phyloP scores from a whole-genome alignment of 2,888 invertebrate species.

The Drosophila quinaria region DNA sequence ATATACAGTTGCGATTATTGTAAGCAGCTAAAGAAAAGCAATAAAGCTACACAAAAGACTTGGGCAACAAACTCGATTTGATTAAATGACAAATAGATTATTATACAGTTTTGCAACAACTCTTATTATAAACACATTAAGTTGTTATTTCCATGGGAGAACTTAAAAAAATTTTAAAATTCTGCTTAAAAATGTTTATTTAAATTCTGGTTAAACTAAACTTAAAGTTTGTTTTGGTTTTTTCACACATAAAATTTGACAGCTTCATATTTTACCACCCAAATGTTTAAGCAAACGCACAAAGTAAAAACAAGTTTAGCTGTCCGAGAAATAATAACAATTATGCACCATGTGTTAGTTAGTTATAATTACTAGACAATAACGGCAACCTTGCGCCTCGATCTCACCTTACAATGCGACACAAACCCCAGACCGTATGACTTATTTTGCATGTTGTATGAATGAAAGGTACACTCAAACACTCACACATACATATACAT shows the following conservation, averaged over 20 bases:
- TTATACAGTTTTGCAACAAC: conserved; percentile 4
- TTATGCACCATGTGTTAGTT: conserved; percentile 51
- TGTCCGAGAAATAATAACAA: conserved; percentile 38
- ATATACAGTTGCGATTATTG: conserved; percentile 41
- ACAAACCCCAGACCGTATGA: conserved; percentile 46
- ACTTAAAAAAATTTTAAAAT: background rate
- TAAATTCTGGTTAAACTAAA: background rate
- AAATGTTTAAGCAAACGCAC: conserved; percentile 21
- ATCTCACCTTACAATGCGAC: conserved; percentile 66
- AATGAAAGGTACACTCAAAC: conserved; percentile 61
- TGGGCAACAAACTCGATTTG: conserved; percentile 53
- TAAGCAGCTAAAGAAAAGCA: conserved; percentile 21
- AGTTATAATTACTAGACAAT: conserved; percentile 71
- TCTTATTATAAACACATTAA: background rate
- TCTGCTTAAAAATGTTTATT: background rate
- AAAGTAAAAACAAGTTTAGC: conserved; percentile 26
- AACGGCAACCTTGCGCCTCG: conserved; percentile 76
- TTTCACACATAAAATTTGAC: background rate
- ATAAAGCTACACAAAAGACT: conserved; percentile 59
- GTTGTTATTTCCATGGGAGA: background rate
- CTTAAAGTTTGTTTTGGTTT: background rate
- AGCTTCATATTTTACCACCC: conserved; percentile 15
- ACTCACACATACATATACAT: conserved; percentile 1
- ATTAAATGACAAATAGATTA: conserved; percentile 9
- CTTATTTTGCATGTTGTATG: conserved; percentile 60